A percentile compares a stretch with the other conserved stretches of the same genome.
These are phyloP conservation scores for Drosophila yakuba DNA, from an alignment of 1,140 invertebrate species.

Conservation along the genomic window DNA sequence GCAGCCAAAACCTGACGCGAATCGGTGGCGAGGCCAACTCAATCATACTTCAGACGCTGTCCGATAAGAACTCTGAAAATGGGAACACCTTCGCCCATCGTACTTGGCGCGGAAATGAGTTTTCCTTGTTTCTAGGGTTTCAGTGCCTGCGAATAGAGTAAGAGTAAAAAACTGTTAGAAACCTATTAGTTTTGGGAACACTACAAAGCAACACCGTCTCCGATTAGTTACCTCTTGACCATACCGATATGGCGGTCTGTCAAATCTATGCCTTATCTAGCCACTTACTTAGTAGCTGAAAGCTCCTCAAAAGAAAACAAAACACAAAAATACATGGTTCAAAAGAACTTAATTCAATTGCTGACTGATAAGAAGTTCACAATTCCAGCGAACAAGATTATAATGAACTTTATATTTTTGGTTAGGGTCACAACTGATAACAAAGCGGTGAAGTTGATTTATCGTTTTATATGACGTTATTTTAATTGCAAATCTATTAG, in stretches of 20 bases:
- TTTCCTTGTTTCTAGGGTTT: conserved; percentile 5
- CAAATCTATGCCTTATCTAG: conserved; percentile 19
- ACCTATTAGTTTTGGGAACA: background rate
- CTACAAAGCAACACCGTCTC: background rate
- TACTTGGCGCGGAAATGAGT: background rate
- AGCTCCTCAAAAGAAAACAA: background rate
- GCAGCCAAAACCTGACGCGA: background rate
- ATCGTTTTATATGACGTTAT: background rate
- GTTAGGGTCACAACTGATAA: background rate
- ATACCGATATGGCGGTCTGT: conserved; percentile 10
- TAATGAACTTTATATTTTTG: background rate
- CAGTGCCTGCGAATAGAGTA: conserved; percentile 31
- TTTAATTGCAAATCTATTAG: background rate
- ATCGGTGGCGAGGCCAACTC: conserved; percentile 19
- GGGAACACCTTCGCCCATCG: conserved; percentile 6
- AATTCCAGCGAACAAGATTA: background rate
- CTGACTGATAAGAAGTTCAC: conserved; percentile 14
- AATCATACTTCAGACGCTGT: conserved; percentile 40
- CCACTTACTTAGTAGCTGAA: background rate
- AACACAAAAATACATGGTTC: conserved; percentile 8
- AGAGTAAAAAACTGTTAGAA: conserved; percentile 1
- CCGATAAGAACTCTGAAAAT: conserved; percentile 46
- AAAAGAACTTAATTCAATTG: background rate
- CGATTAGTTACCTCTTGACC: conserved; percentile 23
- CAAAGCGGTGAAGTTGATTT: too few species aligned